These are phyloP conservation scores for Thripadectes ignobilis DNA, from an alignment of 2,797 vertebrate genomes.

Conservation along the genomic window DNA sequence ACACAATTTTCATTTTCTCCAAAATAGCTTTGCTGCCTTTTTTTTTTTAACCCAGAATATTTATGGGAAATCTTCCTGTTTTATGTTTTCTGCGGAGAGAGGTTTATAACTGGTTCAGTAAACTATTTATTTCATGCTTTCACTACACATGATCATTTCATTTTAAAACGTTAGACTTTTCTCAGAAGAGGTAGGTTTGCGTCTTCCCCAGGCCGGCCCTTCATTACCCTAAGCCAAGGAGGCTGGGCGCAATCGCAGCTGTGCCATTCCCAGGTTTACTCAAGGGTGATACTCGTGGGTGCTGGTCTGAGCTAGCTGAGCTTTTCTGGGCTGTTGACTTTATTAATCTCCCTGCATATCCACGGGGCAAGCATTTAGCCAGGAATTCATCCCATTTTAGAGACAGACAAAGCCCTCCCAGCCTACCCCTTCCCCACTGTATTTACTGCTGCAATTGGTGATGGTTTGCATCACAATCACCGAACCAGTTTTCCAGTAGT, in stretches of 20 bases:
- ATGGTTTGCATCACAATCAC: neutral
- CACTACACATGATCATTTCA: neutral
- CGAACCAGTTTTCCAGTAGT: neutral
- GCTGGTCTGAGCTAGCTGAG: neutral
- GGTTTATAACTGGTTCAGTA: neutral
- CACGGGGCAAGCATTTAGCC: neutral
- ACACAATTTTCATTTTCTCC: neutral
- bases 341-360: neutral
- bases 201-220: neutral
- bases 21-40: neutral
- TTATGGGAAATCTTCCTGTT: neutral
- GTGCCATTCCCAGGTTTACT: neutral
- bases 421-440: neutral
- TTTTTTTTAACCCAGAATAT: neutral
- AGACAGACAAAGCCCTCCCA: neutral
- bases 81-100: neutral
- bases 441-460: neutral
- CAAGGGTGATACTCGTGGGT: neutral
- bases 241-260: accelerated
- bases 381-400: neutral
- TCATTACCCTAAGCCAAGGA: neutral
- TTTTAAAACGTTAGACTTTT: neutral
- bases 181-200: neutral
- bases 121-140: neutral
- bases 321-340: constrained; percentile 1